Evolutionary conservation across 2,113 vertebrate genomes (phyloP).

Genomic region (Melospiza georgiana): DNA sequence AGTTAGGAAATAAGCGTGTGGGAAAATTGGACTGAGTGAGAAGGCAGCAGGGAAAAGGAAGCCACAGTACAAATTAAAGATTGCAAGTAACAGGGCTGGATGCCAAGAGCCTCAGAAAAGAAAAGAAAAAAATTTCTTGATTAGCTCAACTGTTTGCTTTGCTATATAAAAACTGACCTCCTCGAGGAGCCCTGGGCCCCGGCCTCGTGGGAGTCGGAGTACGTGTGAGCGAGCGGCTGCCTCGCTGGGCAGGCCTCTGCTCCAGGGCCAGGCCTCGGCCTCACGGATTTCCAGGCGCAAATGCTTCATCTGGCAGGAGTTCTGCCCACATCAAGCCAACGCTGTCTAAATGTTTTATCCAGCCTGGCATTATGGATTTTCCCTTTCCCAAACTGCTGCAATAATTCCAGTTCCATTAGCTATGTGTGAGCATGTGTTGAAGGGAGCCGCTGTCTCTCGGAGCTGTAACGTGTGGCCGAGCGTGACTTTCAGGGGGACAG

Average conservation of each 20-base stretch:
- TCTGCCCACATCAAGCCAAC: not conserved
- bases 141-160: conserved; percentile 72
- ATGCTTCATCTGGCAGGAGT: not conserved
- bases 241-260: not conserved
- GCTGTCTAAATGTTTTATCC: not conserved
- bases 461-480: not conserved
- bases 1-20: conserved; percentile 55
- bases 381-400: not conserved
- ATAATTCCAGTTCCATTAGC: not conserved
- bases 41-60: conserved; percentile 59
- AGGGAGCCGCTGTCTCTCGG: accelerated
- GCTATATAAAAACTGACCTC: conserved; percentile 68
- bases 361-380: not conserved
- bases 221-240: conserved; percentile 38
- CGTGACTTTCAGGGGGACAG: not conserved
- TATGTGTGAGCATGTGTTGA: not conserved
- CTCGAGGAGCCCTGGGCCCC: not conserved
- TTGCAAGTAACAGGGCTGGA: conserved; percentile 46
- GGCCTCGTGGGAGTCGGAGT: conserved; percentile 53
- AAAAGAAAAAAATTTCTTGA: conserved; percentile 23
- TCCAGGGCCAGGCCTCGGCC: not conserved
- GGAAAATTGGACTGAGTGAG: conserved; percentile 56
- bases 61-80: conserved; percentile 64
- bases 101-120: conserved; percentile 60
- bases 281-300: conserved; percentile 19